Evolutionary conservation across 1,140 invertebrate genomes (phyloP), one percentile per base, ranked within the genome.

Genomic region (Drosophila subobscura): DNA sequence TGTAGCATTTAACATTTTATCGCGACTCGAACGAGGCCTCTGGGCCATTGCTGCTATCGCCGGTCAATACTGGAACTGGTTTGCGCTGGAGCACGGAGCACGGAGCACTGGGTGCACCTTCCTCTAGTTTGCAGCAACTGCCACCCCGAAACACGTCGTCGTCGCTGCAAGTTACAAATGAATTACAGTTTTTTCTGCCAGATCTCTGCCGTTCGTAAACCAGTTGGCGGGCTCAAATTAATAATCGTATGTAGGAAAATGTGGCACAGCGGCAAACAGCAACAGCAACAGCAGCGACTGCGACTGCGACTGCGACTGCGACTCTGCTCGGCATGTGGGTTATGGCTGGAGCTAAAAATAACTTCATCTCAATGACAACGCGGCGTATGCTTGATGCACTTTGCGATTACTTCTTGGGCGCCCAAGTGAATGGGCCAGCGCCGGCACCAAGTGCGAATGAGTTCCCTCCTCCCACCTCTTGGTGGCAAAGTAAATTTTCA

Each of bases 1-100:
- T 67, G 66, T 80, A 81, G 77, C 81, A 84, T 84, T 84, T 84
- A 85, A 85, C 73, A 75, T 76, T 75, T 76, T 73, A 75, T 74
- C 71, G 70, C 58, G 41, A 46, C 56, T 51, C 70, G 59, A 70
- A 46, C 76, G 63, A 79, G 80, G 80, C 77, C 79, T 84, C 64
- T 75, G 66, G 70, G 74, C 65, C 66, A 73, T 40, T 66, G 25
- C 25, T 46, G 49, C 68, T 54, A 70, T 63, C 58, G 65, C 46
- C 29, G 47, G 55, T 45, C 52, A 65, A 65, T 57, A 46, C 45
- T 52, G 25, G 66, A 85, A 86, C 81, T 74, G 77, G 81, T 86
- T 85, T 67, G 16, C 10, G 33, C 12, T 37, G 7, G 33, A 37
- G 33, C 8, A 33, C 29, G 7, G 2, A 29, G 27, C 6, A 6